A percentile compares a stretch with the other conserved stretches of the same genome.
Evolutionary conservation across 2,797 vertebrate genomes (phyloP).

Genomic region (Spatula versicolor): DNA sequence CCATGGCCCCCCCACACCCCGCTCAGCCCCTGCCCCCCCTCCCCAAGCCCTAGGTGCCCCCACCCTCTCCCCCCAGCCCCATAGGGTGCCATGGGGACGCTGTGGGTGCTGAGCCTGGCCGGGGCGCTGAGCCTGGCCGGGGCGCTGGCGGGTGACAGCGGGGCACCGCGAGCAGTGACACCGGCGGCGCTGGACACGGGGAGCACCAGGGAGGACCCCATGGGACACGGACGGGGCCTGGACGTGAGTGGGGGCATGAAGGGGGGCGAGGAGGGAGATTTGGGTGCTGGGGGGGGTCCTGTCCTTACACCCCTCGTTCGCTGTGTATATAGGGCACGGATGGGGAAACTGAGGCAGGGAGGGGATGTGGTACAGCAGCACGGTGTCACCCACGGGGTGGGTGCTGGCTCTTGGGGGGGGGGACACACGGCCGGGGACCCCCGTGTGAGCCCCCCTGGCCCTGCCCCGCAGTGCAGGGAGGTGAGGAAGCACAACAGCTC

Average conservation of each 20-base stretch:
- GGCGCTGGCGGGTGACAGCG: not conserved
- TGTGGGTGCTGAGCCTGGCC: not conserved
- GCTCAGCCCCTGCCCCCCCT: not conserved
- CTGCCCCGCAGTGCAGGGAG: conserved; percentile 81
- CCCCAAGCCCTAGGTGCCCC: not conserved
- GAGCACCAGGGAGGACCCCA: not conserved
- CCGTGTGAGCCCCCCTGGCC: accelerated
- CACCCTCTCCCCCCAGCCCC: not conserved
- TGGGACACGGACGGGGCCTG: not conserved
- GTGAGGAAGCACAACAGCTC: conserved; percentile 83
- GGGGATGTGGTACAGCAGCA: too few relatives aligned
- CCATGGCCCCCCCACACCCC: too few relatives aligned
- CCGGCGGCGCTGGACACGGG: not conserved
- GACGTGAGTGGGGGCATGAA: conserved; percentile 40
- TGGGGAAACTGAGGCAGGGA: not conserved
- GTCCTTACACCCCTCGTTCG: not conserved
- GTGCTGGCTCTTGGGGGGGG: too few relatives aligned
- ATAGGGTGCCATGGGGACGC: not conserved
- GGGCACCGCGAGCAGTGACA: not conserved
- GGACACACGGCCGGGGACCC: accelerated
- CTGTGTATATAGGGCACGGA: not conserved
- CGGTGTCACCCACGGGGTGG: not conserved
- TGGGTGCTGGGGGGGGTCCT: not conserved
- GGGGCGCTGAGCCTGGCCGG: not conserved
- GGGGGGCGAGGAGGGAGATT: not conserved